Base-by-base conservation (phyloP, 2,888 invertebrate species). In the Tribolium freemani region DNA sequence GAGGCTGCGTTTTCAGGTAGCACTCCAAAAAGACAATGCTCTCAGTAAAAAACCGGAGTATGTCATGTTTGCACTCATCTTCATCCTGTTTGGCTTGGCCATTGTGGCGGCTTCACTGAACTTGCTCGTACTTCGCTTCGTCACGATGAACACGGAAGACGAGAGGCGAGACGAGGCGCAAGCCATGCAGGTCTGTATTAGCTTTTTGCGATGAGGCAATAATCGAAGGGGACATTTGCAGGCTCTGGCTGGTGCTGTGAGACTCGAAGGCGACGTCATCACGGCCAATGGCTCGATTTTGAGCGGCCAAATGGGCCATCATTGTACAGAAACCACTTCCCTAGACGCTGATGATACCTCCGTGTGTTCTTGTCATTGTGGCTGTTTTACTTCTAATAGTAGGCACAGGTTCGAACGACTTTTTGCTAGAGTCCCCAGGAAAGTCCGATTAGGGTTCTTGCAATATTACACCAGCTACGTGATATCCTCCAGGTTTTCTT, bases 41-140 rank as follows among this genome's bases (percentile, higher is more conserved):
- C 90, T 99, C 46, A 95, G 97, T 87, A 92, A 92, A 77, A 96
- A 97, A 85, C 98, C 98, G 0, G 97, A 98, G 81, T 99, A 99
- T 88, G 99, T 99, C 83, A 96, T 97, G 90, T 98, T 99, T 88
- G 97, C 98, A 71, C 91, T 99, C 81, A 96, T 99, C 84, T 99
- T 99, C 90, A 99, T 99, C 84, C 92, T 99, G 71, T 98, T 99
- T 88, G 99, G 99, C 75, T 90, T 99, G 86, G 98, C 99, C 56
- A 98, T 99, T 78, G 97, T 99, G 70, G 98, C 99, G 66, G 99
- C 99, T 76, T 98, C 98, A 79, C 94, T 99, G 88, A 99, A 99
- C 89, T 89, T 99, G 79, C 90, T 99, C 77, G 99, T 99, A 76
- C 91, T 99, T 80, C 91, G 99, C 83, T 96, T 96, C 88, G 96